Evolutionary conservation across 2,797 vertebrate species (phyloP), one percentile per base, ranked within the genome.

Genomic region (Myotis planiceps): DNA sequence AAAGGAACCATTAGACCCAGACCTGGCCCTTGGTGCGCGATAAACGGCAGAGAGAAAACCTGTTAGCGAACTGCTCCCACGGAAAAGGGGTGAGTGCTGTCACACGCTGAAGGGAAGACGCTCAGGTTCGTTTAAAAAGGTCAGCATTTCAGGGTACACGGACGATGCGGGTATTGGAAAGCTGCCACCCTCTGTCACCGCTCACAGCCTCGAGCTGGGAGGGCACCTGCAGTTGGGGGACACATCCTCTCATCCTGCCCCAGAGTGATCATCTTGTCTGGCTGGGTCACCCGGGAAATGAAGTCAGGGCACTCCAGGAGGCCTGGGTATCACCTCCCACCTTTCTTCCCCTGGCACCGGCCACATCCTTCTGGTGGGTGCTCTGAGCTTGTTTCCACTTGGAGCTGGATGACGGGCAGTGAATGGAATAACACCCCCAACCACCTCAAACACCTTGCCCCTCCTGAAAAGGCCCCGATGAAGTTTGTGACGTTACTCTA

Each of bases 1-100:
- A 98, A 98, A 98, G 98, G 97, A 97, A 97, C 98, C 93, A 96
- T 98, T 98, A 98, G 98, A 98, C 98, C 97, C 90, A 88, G 98
- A 92, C 97, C 98, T 97, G 98, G 98, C 96, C 97, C 98, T 98
- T 90, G 12, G 97, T 94, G 94, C 90, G 94, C 90, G 97, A 98
- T 98, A 98, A 97, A 97, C 0, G 45, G 93, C 95, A 96, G 92
- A 97, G 97, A 97, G 97, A 97, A 98, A 98, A 90, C 98, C 98
- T 97, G 29, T 98, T 98, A 96, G 90, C 55, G 94, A 96, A 91
- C 96, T 82, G 93, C 94, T 97, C 96, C 95, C 37, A 45, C 90
- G 80, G 96, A 93, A 75, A 97, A 68, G 65, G 75, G 96, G 96
- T 37, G 97, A 98, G 96, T 3, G 34, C 97, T 96, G 92, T 97